Percentiles rank a stretch among this genome's conserved stretches.
phyloP scores from a whole-genome alignment of 2,888 invertebrate genomes.

The Tetrapedia diversipes region DNA sequence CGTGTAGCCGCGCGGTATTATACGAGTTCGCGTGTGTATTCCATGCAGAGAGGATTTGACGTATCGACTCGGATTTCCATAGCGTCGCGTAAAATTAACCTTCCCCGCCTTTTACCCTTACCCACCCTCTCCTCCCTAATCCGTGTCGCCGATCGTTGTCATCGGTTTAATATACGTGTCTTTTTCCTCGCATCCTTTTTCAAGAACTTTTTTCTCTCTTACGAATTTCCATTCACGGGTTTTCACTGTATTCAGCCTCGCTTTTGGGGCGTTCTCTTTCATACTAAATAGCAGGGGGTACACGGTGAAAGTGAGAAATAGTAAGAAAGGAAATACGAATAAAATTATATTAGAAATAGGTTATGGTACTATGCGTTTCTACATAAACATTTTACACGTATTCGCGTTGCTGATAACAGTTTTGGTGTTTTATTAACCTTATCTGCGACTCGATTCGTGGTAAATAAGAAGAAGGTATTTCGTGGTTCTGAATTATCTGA shows the following conservation, averaged over 20 bases:
- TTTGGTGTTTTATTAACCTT: conserved; percentile 20
- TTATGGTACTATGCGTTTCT: no score
- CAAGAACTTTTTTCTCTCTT: neutral
- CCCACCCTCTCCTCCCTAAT: conserved; percentile 5
- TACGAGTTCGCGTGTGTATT: conserved; percentile 56
- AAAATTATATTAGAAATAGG: neutral
- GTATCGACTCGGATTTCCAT: conserved; percentile 63
- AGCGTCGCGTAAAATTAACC: conserved; percentile 57
- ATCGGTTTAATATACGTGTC: conserved; percentile 15
- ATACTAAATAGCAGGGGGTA: no score
- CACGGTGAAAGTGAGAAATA: conserved; percentile 1
- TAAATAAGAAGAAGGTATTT: conserved; percentile 4
- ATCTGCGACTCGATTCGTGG: conserved; percentile 3
- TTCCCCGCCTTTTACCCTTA: conserved; percentile 2
- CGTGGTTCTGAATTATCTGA: neutral
- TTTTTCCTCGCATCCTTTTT: neutral
- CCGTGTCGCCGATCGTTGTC: conserved; percentile 32
- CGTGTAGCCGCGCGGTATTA: conserved; percentile 58
- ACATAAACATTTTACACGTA: conserved; percentile 13
- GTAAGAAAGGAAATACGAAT: neutral
- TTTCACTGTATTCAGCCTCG: neutral
- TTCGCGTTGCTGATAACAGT: neutral
- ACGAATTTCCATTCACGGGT: neutral
- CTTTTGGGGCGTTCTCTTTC: neutral
- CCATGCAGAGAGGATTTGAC: conserved; percentile 54